Conservation (phyloP, 64 coral and sea anemone genomes). For the Actinia equina region DNA sequence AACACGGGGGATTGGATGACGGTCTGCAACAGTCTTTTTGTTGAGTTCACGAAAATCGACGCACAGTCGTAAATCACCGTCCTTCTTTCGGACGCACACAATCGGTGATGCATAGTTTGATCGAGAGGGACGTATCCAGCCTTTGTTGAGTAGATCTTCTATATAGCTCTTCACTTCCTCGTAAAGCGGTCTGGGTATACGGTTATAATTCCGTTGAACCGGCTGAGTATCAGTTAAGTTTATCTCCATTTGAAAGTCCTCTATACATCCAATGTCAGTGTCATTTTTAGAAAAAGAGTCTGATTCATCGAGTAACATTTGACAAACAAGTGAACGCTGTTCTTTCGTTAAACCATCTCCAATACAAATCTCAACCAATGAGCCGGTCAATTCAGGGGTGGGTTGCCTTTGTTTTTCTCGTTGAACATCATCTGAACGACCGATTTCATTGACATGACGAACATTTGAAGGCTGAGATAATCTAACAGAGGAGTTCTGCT, state of each 20-base stretch:
- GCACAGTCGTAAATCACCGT: constrained; percentile 22
- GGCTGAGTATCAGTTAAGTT: constrained; percentile 37
- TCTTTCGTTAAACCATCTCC: no score
- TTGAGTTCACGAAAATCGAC: constrained; percentile 26
- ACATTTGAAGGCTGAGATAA: no score
- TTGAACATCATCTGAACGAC: no score
- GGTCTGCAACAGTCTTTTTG: constrained; percentile 42
- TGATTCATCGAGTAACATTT: no score
- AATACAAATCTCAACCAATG: not conserved
- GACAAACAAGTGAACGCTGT: no score
- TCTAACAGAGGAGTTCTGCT: no score
- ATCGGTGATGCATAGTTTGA: constrained; percentile 45
- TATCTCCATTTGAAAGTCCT: constrained; percentile 17
- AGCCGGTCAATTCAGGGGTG: no score
- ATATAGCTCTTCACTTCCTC: constrained; percentile 38
- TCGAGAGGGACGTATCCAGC: constrained; percentile 24
- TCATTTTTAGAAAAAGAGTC: no score
- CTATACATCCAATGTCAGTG: no score
- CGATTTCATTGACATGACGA: no score
- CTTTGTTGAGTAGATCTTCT: constrained; percentile 39
- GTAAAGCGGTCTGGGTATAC: constrained; percentile 49
- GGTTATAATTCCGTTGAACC: constrained; percentile 24
- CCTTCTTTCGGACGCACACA: constrained; percentile 44
- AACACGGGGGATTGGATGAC: constrained; percentile 38
- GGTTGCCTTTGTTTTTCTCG: no score